Percentiles rank a stretch among this genome's conserved stretches.
Conservation (phyloP, 2,888 invertebrate species). For the Luperina nickerlii region DNA sequence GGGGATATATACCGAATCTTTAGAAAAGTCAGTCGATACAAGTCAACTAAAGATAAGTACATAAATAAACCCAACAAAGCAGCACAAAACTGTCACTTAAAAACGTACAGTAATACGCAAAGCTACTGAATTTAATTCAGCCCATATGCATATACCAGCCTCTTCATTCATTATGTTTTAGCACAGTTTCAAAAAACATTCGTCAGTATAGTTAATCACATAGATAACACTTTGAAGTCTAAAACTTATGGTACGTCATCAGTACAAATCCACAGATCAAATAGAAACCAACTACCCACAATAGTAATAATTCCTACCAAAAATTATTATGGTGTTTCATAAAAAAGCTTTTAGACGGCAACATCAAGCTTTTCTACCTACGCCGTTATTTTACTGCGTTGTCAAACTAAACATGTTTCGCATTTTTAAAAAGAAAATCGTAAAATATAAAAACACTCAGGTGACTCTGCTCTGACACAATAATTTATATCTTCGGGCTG, state of each 20-base stretch:
- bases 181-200: slow-evolving; percentile 17
- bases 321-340: slow-evolving; percentile 48
- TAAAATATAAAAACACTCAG: slow-evolving; percentile 81
- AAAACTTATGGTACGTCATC: slow-evolving; percentile 10
- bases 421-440: slow-evolving; percentile 74
- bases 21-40: background rate
- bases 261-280: slow-evolving; percentile 45
- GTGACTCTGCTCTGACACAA: slow-evolving; percentile 76
- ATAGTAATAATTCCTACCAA: slow-evolving; percentile 55
- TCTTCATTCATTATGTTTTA: background rate
- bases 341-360: slow-evolving; percentile 64
- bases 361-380: slow-evolving; percentile 64
- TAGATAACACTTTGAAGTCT: slow-evolving; percentile 29
- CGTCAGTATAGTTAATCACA: background rate
- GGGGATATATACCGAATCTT: background rate
- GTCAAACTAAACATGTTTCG: slow-evolving; percentile 74
- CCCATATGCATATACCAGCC: background rate
- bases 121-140: background rate
- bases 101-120: background rate
- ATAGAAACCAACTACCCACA: slow-evolving; percentile 21
- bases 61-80: background rate
- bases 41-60: background rate
- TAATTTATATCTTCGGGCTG: slow-evolving; percentile 77
- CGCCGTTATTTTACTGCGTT: slow-evolving; percentile 65
- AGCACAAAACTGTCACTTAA: background rate